These are phyloP conservation scores for Drosophila recens DNA, from an alignment of 2,888 invertebrate genomes.

Conservation along the genomic window DNA sequence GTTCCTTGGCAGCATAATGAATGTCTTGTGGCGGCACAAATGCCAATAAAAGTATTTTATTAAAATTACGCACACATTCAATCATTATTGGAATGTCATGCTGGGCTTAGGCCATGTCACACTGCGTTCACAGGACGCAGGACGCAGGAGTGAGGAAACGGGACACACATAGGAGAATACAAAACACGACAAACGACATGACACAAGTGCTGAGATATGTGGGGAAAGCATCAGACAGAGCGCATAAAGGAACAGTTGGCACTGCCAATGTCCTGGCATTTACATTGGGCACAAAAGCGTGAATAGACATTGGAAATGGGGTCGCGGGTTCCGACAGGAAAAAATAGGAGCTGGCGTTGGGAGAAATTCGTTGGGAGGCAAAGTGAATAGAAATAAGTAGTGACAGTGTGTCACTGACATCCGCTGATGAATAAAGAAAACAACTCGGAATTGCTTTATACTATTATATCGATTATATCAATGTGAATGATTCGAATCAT, in stretches of 20 bases:
- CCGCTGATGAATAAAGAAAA: conserved; percentile 28
- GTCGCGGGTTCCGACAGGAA: not conserved
- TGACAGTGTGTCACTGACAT: conserved; percentile 31
- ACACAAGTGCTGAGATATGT: conserved; percentile 47
- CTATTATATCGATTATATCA: conserved; percentile 19
- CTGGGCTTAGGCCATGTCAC: conserved; percentile 43
- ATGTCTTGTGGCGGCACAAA: conserved; percentile 66
- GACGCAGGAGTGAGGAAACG: conserved; percentile 6
- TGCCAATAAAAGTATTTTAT: conserved; percentile 81
- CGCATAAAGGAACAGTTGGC: conserved; percentile 52
- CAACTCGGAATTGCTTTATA: conserved; percentile 27
- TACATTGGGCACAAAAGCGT: conserved; percentile 39
- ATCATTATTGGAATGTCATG: conserved; percentile 80
- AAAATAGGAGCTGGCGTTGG: no score
- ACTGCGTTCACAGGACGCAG: conserved; percentile 17
- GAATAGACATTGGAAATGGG: conserved; percentile 6
- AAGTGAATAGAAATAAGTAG: conserved; percentile 25
- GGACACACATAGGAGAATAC: not conserved
- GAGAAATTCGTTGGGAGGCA: not conserved
- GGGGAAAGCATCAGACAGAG: conserved; percentile 32
- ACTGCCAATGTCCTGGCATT: conserved; percentile 42
- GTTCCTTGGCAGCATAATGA: conserved; percentile 38
- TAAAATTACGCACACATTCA: conserved; percentile 81
- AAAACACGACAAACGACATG: conserved; percentile 22
- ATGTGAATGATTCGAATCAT: conserved; percentile 29